These are phyloP conservation scores for Parauchenoglanis ngamensis DNA, from an alignment of 2,797 vertebrate genomes.

Conservation along the genomic window DNA sequence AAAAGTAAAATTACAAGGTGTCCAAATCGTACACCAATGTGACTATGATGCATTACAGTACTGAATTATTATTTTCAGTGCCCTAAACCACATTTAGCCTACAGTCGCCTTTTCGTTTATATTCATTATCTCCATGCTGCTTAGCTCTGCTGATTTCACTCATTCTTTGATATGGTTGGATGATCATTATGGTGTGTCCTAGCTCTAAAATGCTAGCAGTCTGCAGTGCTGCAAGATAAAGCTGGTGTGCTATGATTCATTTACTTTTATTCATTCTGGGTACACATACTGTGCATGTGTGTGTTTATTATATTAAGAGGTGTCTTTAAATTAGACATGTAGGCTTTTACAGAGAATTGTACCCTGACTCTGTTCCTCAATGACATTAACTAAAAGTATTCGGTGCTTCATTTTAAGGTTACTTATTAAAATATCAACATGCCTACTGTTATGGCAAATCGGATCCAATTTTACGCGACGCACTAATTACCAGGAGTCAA, in stretches of 20 bases:
- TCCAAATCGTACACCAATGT: background rate
- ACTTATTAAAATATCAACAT: conserved; percentile 6
- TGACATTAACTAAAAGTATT: background rate
- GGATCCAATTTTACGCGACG: too few species aligned
- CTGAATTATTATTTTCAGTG: background rate
- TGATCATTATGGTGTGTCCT: conserved; percentile 47
- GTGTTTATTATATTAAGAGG: background rate
- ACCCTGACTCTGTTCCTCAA: background rate
- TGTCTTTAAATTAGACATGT: background rate
- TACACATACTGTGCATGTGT: background rate
- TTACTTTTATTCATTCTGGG: background rate
- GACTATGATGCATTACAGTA: background rate
- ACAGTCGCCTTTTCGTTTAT: background rate
- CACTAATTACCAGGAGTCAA: too few species aligned
- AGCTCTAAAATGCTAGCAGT: conserved; percentile 14
- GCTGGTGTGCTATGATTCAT: conserved; percentile 20
- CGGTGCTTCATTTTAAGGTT: background rate
- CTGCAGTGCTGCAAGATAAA: conserved; percentile 29
- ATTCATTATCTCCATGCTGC: background rate
- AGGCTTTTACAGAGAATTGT: background rate
- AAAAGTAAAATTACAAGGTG: background rate
- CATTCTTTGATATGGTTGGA: conserved; percentile 39
- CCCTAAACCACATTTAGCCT: background rate
- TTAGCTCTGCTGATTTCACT: conserved; percentile 23
- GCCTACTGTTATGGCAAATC: too few species aligned